A percentile compares a stretch with the other conserved stretches of the same genome.
Conservation (phyloP, 2,113 vertebrate genomes). For the Oreochromis tanganicae region DNA sequence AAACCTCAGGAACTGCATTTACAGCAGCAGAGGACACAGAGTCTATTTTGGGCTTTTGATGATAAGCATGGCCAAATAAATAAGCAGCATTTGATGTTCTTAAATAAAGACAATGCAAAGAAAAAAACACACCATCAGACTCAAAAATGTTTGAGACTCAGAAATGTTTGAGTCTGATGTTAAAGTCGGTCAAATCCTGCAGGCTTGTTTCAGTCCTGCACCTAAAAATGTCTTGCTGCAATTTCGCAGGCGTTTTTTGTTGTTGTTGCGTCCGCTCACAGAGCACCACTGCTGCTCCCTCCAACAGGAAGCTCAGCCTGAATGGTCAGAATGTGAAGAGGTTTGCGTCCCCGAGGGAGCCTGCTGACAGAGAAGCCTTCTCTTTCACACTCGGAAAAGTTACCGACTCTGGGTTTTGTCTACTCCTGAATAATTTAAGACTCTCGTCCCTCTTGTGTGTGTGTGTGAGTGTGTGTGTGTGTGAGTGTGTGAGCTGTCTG, state of each 20-base stretch:
- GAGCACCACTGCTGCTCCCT: neutral
- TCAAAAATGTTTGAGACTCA: no score
- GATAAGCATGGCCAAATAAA: neutral
- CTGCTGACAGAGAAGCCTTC: constrained; percentile 2
- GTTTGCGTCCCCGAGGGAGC: neutral
- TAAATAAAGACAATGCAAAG: neutral
- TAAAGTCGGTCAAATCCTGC: neutral
- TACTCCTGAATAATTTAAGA: constrained; percentile 40
- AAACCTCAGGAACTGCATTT: neutral
- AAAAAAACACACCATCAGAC: neutral
- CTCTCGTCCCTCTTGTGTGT: neutral
- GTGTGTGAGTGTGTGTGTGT: neutral
- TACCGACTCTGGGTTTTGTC: constrained; percentile 29
- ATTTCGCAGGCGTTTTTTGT: neutral
- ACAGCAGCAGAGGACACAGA: neutral
- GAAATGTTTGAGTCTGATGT: neutral
- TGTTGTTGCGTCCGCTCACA: neutral
- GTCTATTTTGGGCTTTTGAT: neutral
- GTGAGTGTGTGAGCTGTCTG: neutral
- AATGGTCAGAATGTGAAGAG: neutral
- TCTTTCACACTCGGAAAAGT: constrained; percentile 36
- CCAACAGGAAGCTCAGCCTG: neutral
- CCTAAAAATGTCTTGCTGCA: neutral
- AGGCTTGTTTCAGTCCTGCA: neutral
- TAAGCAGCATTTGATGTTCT: neutral